Evolutionary conservation across 2,888 invertebrate genomes (phyloP).

Genomic region (Trilocha varians): DNA sequence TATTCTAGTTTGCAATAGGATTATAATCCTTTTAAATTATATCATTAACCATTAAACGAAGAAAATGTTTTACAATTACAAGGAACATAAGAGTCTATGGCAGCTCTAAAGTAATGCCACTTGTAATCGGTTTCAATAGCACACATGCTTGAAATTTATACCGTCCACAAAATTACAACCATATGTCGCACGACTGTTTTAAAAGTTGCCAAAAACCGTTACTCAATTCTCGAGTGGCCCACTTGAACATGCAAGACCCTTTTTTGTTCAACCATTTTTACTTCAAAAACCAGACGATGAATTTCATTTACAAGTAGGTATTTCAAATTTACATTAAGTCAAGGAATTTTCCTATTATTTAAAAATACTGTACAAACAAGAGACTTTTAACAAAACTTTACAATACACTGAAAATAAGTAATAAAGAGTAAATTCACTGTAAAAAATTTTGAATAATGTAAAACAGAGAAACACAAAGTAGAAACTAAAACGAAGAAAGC

Average conservation of each 20-base stretch:
- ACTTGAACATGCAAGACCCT: slow-evolving; percentile 11
- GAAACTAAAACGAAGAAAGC: neutral
- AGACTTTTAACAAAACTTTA: neutral
- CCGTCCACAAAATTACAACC: slow-evolving; percentile 38
- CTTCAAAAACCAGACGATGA: no score
- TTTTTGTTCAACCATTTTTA: neutral
- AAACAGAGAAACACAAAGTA: no score
- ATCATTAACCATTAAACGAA: neutral
- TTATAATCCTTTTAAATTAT: no score
- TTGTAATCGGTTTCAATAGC: slow-evolving; percentile 13
- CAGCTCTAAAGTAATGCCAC: slow-evolving; percentile 3
- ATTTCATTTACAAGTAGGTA: no score
- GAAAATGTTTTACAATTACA: no score
- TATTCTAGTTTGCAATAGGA: no score
- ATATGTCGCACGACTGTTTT: slow-evolving; percentile 25
- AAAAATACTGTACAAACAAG: no score
- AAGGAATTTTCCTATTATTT: no score
- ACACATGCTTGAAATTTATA: slow-evolving; percentile 34
- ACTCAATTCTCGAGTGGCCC: slow-evolving; percentile 33
- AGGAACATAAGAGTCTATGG: no score
- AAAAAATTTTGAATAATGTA: neutral
- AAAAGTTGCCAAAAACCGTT: slow-evolving; percentile 24
- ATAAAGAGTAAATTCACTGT: neutral
- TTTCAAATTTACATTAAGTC: no score
- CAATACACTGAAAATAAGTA: neutral